These are phyloP conservation scores for Apogon hyalosoma DNA, from an alignment of 2,797 vertebrate species.

Conservation along the genomic window DNA sequence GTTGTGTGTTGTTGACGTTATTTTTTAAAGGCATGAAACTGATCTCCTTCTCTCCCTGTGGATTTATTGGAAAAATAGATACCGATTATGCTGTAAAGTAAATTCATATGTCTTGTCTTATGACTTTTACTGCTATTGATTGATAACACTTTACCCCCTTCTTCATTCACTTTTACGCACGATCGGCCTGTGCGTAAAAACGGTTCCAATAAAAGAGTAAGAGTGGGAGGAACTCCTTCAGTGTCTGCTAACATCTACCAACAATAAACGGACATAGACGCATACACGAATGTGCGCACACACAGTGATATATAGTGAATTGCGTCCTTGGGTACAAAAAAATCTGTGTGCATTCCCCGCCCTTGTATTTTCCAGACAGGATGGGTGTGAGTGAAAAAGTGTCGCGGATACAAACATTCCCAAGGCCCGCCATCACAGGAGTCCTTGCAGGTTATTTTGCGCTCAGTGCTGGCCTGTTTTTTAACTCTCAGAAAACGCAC, in stretches of 20 bases:
- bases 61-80: slow-evolving; percentile 6
- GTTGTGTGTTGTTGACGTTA: slow-evolving; percentile 4
- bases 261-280: slow-evolving; percentile 25
- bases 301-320: slow-evolving; percentile 40
- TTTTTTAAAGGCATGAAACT: slow-evolving; percentile 4
- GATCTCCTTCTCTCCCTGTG: slow-evolving; percentile 1
- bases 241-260: slow-evolving; percentile 26
- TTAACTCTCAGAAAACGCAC: neutral
- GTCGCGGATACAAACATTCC: slow-evolving; percentile 48
- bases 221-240: slow-evolving; percentile 5
- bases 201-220: slow-evolving; percentile 4
- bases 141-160: neutral
- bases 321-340: slow-evolving; percentile 69
- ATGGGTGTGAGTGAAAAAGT: slow-evolving; percentile 68
- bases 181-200: slow-evolving; percentile 39
- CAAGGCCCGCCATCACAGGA: slow-evolving; percentile 29
- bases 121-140: slow-evolving; percentile 2
- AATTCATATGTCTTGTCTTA: slow-evolving; percentile 4
- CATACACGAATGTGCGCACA: slow-evolving; percentile 18
- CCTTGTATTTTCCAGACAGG: slow-evolving; percentile 73
- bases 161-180: slow-evolving; percentile 42
- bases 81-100: neutral
- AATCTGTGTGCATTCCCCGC: slow-evolving; percentile 69
- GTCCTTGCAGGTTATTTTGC: slow-evolving; percentile 27
- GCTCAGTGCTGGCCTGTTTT: slow-evolving; percentile 6